Conservation (phyloP, 1,140 invertebrate species). For the Thalassaphorura encarpata region DNA sequence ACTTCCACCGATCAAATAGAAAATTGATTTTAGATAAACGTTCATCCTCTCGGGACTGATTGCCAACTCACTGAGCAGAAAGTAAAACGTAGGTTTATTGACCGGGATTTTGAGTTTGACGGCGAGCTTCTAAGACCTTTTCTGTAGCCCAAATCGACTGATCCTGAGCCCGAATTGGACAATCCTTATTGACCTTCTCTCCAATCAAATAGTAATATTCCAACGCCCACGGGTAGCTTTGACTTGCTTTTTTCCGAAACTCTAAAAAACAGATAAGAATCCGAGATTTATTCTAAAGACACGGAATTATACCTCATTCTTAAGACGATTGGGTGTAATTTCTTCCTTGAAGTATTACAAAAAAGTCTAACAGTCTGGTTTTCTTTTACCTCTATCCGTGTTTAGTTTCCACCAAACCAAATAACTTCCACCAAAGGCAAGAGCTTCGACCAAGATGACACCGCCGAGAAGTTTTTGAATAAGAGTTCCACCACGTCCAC, state of each 20-base stretch:
- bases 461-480: too few relatives aligned
- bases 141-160: constrained; percentile 7
- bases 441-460: constrained; percentile 12
- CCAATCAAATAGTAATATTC: constrained; percentile 19
- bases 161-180: constrained; percentile 9
- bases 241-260: background rate
- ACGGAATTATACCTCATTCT: too few relatives aligned
- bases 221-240: constrained; percentile 11
- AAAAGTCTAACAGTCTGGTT: too few relatives aligned
- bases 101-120: background rate
- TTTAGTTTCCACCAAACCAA: constrained; percentile 11
- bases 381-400: constrained; percentile 12
- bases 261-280: constrained; percentile 4
- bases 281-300: too few relatives aligned
- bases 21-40: background rate
- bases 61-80: too few relatives aligned
- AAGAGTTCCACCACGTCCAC: too few relatives aligned
- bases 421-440: constrained; percentile 8
- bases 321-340: too few relatives aligned
- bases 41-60: too few relatives aligned
- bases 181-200: constrained; percentile 2
- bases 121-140: background rate
- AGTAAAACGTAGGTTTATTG: background rate
- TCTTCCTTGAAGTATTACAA: too few relatives aligned
- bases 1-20: background rate